A percentile compares a stretch with the other conserved stretches of the same genome.
Evolutionary conservation across 1,140 invertebrate species (phyloP).

Genomic region (Panagrolaimus sp.): DNA sequence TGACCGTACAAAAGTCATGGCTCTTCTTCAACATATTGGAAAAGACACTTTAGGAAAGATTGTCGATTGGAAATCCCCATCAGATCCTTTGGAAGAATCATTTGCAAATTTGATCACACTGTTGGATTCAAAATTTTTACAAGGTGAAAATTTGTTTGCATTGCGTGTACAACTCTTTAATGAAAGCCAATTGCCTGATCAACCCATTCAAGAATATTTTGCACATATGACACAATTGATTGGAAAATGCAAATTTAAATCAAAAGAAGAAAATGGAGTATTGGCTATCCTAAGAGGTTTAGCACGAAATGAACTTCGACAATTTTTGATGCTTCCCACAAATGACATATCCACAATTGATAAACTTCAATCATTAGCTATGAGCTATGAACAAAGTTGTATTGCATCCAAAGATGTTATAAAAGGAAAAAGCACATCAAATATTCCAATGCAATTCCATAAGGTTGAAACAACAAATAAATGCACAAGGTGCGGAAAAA

Average conservation of each 20-base stretch:
- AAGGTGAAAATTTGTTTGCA: neutral
- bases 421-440: neutral
- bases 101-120: neutral
- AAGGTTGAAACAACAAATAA: neutral
- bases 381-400: too few species aligned
- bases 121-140: neutral
- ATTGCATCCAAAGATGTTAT: neutral
- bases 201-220: neutral
- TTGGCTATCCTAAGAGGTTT: neutral
- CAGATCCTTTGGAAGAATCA: neutral
- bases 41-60: neutral
- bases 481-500: constrained; percentile 2
- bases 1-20: neutral
- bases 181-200: neutral
- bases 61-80: neutral
- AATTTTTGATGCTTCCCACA: neutral
- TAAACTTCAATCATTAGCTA: too few species aligned
- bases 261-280: neutral
- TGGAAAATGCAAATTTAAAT: neutral
- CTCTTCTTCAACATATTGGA: neutral
- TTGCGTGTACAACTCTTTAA: neutral
- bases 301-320: neutral
- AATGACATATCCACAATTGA: neutral
- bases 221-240: neutral
- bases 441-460: neutral